These are phyloP conservation scores for Gobionotothen gibberifrons DNA, from an alignment of 2,797 vertebrate genomes.

Conservation along the genomic window DNA sequence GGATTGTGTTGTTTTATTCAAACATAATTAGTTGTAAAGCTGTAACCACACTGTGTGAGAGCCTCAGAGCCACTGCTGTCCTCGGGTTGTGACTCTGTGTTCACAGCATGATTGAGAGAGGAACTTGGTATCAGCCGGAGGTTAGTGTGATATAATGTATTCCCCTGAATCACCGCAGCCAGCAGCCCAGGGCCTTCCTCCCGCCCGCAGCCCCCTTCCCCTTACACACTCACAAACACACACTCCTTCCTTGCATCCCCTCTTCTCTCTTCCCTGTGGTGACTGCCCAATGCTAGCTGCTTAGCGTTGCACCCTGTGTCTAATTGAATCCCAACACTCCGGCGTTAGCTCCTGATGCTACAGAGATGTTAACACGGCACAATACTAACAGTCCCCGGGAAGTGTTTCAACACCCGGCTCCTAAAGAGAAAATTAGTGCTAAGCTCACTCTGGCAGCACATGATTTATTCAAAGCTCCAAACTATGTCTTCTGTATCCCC, in stretches of 20 bases:
- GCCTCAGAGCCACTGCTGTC: constrained; percentile 69
- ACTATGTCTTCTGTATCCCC: constrained; percentile 75
- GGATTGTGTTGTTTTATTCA: constrained; percentile 78
- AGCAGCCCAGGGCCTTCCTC: constrained; percentile 77
- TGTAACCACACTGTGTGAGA: constrained; percentile 31
- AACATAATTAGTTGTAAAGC: constrained; percentile 74
- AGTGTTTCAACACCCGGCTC: constrained; percentile 67
- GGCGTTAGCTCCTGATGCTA: constrained; percentile 70
- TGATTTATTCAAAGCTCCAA: constrained; percentile 82
- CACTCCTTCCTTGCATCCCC: constrained; percentile 35
- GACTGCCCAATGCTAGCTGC: constrained; percentile 69
- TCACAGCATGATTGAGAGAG: constrained; percentile 72
- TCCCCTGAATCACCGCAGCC: constrained; percentile 71
- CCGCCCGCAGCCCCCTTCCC: constrained; percentile 64
- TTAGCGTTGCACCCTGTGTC: constrained; percentile 75
- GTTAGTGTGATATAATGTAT: constrained; percentile 77
- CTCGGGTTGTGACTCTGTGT: constrained; percentile 72
- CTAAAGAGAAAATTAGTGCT: constrained; percentile 75
- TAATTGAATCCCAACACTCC: constrained; percentile 79
- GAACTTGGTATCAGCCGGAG: constrained; percentile 70
- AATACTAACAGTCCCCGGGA: constrained; percentile 79
- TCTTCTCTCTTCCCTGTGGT: constrained; percentile 63
- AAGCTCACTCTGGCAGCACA: constrained; percentile 67
- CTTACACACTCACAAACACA: constrained; percentile 15
- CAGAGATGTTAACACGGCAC: constrained; percentile 79